Base-by-base conservation (phyloP, 2,797 vertebrate species). In the Rhinichthys osculus region DNA sequence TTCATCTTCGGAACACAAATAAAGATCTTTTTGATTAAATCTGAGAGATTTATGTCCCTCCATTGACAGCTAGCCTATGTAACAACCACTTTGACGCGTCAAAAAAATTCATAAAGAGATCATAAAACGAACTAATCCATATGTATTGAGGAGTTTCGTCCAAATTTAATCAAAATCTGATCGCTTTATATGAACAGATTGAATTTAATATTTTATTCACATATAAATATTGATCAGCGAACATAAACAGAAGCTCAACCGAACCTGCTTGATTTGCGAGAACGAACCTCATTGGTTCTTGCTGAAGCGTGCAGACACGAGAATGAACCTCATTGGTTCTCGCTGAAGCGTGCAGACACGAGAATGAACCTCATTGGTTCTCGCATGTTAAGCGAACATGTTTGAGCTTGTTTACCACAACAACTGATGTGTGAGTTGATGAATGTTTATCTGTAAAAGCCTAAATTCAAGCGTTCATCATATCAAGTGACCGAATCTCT, bases 181-280 rank as follows among this genome's bases (percentile, higher is more conserved):
- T 64, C 0, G 1, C 13, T 64, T 30, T 64, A 64, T 64, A 7
- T 16, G 62, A 30, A 30, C 13, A 64, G 27, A 64, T 6, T 11
- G 1, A 54, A 19, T 9, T 21, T 9, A 23, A 3, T 8, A 1
- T 23, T 59, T 59, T 59, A n/a, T 50, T 50, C 44, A 47, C 44
- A 47, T 14, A 16, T 47, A 1, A 47, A 4, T 47, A 30, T 64
- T 66, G 27, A 66, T 66, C 62, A 66, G 64, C 1, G 1, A 17
- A 33, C 27, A 66, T 3, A 17, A 66, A 66, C 27, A 33, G 27
- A 64, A 66, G 14, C 14, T 3, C 14, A 33, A 66, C 14, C 3
- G 7, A 3, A 17, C 30, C 0, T 33, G 30, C 14, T 66, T 17
- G 64, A 33, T 6, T 0, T 3, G 11, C 0, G 3, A 64, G n/a